Percentiles rank a stretch among this genome's conserved stretches.
Conservation (phyloP, 2,113 vertebrate species). For the Sorex fumeus region DNA sequence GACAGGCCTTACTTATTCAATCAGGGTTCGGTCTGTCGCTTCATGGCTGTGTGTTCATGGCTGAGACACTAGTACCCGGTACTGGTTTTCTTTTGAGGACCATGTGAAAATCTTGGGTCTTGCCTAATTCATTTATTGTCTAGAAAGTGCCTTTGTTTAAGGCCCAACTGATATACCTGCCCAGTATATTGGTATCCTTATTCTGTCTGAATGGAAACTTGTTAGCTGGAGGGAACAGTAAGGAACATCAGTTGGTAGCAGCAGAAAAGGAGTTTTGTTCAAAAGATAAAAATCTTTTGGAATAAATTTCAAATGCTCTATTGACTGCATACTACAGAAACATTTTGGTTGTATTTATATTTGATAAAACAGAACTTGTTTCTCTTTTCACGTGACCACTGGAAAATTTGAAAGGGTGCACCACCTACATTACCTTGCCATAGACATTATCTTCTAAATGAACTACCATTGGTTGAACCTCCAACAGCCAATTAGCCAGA, state of each 20-base stretch:
- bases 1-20: not conserved
- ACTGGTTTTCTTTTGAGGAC: not conserved
- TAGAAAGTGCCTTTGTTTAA: not conserved
- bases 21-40: not conserved
- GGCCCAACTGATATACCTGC: not conserved
- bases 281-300: slow-evolving; percentile 19
- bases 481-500: no score
- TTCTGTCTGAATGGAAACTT: not conserved
- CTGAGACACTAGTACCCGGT: not conserved
- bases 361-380: no score
- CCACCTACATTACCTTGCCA: no score
- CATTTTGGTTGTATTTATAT: not conserved
- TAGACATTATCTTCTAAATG: no score
- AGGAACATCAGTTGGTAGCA: not conserved
- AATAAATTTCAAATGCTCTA: slow-evolving; percentile 12
- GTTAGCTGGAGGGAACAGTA: not conserved
- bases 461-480: no score
- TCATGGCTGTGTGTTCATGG: not conserved
- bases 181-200: not conserved
- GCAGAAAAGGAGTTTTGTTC: not conserved
- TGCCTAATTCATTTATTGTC: not conserved
- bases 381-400: not conserved
- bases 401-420: no score
- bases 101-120: not conserved
- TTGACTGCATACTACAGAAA: not conserved